These are phyloP conservation scores for Eugnorisma glareosa DNA, from an alignment of 2,888 invertebrate genomes.

Conservation along the genomic window DNA sequence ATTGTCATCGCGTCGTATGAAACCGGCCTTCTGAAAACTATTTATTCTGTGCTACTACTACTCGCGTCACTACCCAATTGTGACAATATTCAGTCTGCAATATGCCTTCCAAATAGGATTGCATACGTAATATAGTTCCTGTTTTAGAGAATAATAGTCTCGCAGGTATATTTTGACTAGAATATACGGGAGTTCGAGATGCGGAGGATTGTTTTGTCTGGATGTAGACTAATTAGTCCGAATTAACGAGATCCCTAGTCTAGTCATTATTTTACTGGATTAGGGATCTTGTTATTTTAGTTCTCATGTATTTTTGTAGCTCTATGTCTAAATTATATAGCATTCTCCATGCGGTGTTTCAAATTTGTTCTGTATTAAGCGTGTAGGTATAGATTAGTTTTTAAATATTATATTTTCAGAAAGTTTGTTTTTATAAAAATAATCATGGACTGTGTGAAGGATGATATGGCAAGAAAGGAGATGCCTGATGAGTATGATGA, in stretches of 20 bases:
- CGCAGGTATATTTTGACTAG: conserved; percentile 20
- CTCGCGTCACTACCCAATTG: conserved; percentile 48
- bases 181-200: conserved; percentile 10
- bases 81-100: conserved; percentile 59
- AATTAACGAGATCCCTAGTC: neutral
- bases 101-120: conserved; percentile 53
- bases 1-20: neutral
- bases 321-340: neutral
- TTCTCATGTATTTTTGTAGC: neutral
- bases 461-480: too few relatives aligned
- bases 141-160: conserved; percentile 24
- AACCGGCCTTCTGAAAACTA: neutral
- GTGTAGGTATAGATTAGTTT: neutral
- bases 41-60: neutral
- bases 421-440: neutral
- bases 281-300: neutral
- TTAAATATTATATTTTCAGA: too few relatives aligned
- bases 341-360: neutral
- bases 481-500: too few relatives aligned
- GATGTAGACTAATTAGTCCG: neutral
- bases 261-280: neutral
- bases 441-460: too few relatives aligned
- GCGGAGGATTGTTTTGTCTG: conserved; percentile 10
- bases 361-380: neutral
- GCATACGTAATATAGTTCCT: conserved; percentile 46